Evolutionary conservation across 2,888 invertebrate species (phyloP).

Genomic region (Chrysopilus asiliformis): DNA sequence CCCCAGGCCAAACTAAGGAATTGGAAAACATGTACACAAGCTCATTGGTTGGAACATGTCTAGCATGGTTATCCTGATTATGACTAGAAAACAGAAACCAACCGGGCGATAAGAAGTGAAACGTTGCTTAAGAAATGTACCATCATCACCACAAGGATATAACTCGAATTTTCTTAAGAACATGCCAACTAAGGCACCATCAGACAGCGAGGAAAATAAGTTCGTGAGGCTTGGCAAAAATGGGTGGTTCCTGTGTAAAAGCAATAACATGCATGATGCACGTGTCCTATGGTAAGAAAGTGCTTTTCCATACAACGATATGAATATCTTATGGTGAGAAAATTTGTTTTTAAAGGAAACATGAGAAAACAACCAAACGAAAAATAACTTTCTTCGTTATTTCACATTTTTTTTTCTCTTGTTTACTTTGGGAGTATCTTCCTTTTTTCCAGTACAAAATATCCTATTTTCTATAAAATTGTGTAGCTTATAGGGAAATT

Average conservation of each 20-base stretch:
- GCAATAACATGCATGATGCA: slow-evolving; percentile 1
- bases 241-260: slow-evolving; percentile 3
- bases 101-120: no score
- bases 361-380: neutral
- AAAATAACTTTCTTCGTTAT: neutral
- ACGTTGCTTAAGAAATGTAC: no score
- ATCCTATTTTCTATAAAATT: neutral
- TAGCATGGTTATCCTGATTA: no score
- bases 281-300: neutral
- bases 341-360: slow-evolving; percentile 1
- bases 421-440: neutral
- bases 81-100: neutral
- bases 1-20: no score
- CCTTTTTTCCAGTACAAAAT: neutral
- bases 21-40: no score
- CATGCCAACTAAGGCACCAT: no score
- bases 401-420: neutral
- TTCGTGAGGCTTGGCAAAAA: neutral
- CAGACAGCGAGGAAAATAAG: no score
- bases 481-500: neutral
- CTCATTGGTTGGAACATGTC: neutral
- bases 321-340: slow-evolving; percentile 8
- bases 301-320: slow-evolving; percentile 1
- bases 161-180: no score
- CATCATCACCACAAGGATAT: no score